These are phyloP conservation scores for Eupithecia vulgata DNA, from an alignment of 2,888 invertebrate genomes.

Conservation along the genomic window DNA sequence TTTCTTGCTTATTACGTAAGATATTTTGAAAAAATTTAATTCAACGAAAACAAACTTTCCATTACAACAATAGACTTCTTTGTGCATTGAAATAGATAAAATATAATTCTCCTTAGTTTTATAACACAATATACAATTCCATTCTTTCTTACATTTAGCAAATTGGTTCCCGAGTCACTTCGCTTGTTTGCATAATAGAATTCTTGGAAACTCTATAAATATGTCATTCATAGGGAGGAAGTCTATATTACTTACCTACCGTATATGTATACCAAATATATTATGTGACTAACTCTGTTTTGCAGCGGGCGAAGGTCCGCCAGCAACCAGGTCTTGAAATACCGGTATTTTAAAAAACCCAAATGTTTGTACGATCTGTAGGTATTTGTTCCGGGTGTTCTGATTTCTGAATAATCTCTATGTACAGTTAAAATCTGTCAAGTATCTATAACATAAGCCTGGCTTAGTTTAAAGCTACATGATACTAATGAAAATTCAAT, in stretches of 20 bases:
- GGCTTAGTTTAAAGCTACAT: too few relatives aligned
- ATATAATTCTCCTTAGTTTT: neutral
- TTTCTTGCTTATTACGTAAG: neutral
- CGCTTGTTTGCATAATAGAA: neutral
- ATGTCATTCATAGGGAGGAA: neutral
- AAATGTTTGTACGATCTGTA: too few relatives aligned
- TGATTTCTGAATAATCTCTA: too few relatives aligned
- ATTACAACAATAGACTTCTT: neutral
- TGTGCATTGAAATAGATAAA: neutral
- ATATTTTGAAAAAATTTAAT: neutral
- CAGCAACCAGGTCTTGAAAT: too few relatives aligned
- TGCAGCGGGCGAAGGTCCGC: too few relatives aligned
- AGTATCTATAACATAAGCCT: too few relatives aligned
- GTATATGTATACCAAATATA: neutral
- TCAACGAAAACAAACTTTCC: neutral
- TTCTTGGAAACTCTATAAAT: neutral
- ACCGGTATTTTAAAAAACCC: too few relatives aligned
- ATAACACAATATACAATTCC: neutral
- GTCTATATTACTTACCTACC: neutral
- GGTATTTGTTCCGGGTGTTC: too few relatives aligned
- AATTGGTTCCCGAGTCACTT: neutral
- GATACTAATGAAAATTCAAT: too few relatives aligned
- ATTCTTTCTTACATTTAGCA: conserved; percentile 1
- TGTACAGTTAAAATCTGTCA: too few relatives aligned
- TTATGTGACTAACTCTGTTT: neutral